Percentiles rank a stretch among this genome's conserved stretches.
phyloP scores from a whole-genome alignment of 2,888 invertebrate genomes.

The Eucera pruinosa region DNA sequence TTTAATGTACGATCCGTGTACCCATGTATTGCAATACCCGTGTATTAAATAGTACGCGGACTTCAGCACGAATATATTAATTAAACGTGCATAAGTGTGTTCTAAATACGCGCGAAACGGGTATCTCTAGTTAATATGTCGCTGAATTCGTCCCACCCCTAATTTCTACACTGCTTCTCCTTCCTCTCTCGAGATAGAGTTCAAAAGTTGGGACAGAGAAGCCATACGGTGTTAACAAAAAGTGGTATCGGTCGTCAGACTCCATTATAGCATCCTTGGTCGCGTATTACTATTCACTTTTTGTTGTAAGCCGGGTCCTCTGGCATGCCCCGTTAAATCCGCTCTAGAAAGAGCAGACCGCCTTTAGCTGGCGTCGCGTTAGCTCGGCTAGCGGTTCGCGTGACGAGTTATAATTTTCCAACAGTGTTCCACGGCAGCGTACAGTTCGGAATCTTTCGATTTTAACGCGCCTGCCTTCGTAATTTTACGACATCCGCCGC shows the following conservation, averaged over 20 bases:
- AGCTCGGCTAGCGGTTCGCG: conserved; percentile 52
- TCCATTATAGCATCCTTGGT: conserved; percentile 63
- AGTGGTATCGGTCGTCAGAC: conserved; percentile 51
- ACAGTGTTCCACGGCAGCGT: conserved; percentile 4
- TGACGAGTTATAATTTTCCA: conserved; percentile 60
- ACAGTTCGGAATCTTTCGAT: conserved; percentile 17
- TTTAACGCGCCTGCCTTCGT: conserved; percentile 24
- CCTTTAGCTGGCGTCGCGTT: too few relatives aligned
- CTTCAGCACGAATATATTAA: too few relatives aligned
- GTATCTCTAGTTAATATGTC: too few relatives aligned
- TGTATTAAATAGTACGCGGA: too few relatives aligned
- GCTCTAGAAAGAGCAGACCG: conserved; percentile 56
- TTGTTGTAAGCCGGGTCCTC: conserved; percentile 37
- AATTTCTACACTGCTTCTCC: too few relatives aligned
- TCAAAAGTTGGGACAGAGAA: conserved; percentile 35
- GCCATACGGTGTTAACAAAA: conserved; percentile 44
- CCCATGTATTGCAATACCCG: too few relatives aligned
- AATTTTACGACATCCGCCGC: conserved; percentile 55
- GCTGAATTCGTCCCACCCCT: too few relatives aligned
- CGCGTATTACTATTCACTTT: conserved; percentile 57
- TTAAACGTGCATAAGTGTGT: too few relatives aligned
- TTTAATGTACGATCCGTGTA: too few relatives aligned
- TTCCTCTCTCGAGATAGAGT: too few relatives aligned
- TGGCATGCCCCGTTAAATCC: conserved; percentile 64
- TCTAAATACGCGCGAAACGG: too few relatives aligned